Percentiles rank a stretch among this genome's conserved stretches.
phyloP scores from a whole-genome alignment of 2,888 invertebrate genomes.

The Perithous albicinctus region DNA sequence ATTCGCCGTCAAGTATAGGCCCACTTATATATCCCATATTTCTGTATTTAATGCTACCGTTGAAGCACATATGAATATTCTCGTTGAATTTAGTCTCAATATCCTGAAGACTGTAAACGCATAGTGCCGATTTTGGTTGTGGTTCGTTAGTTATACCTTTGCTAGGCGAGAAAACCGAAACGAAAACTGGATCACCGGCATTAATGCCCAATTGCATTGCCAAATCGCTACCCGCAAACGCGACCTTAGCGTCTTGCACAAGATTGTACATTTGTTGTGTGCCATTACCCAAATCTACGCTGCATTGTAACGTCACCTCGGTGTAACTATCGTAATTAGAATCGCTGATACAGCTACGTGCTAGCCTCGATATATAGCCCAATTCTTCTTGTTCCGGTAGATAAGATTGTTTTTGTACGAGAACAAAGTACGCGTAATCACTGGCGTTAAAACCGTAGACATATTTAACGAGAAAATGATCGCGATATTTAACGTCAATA shows the following conservation, averaged over 20 bases:
- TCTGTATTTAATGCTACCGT: conserved; percentile 96
- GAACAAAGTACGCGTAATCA: conserved; percentile 97
- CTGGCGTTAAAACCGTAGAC: conserved; percentile 98
- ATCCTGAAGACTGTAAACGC: conserved; percentile 95
- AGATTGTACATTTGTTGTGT: conserved; percentile 90
- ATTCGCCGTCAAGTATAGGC: conserved; percentile 95
- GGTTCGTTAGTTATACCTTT: conserved; percentile 95
- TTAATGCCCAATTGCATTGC: conserved; percentile 93
- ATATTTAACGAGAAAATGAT: conserved; percentile 98
- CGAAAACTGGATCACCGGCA: conserved; percentile 92
- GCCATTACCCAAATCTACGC: conserved; percentile 87
- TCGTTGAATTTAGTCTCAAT: conserved; percentile 97
- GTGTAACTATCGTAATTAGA: conserved; percentile 98
- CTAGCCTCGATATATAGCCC: conserved; percentile 95
- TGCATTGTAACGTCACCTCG: conserved; percentile 97
- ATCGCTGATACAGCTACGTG: conserved; percentile 97
- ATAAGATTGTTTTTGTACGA: conserved; percentile 97
- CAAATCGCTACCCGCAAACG: conserved; percentile 93
- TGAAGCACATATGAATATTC: conserved; percentile 99
- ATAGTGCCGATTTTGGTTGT: conserved; percentile 94
- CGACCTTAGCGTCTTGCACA: conserved; percentile 96
- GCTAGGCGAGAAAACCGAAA: conserved; percentile 96
- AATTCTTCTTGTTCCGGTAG: conserved; percentile 94
- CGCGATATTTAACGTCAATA: conserved; percentile 96
- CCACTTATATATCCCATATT: conserved; percentile 97